These are phyloP conservation scores for Apogon talboti DNA, from an alignment of 2,797 vertebrate genomes.

Conservation along the genomic window DNA sequence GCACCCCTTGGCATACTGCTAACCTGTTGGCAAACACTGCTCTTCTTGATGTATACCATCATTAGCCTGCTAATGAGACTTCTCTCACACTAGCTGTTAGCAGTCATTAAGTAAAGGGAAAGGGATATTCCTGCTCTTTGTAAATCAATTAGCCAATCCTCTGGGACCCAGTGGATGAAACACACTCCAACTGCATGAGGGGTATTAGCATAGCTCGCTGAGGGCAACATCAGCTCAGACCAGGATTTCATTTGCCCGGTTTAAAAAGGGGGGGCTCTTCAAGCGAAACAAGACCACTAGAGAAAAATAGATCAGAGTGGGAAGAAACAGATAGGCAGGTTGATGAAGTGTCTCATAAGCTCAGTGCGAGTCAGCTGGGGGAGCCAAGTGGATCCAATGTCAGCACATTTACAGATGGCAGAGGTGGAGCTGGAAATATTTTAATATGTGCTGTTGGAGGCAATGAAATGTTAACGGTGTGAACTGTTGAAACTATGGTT, in stretches of 20 bases:
- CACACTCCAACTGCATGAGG: slow-evolving; percentile 79
- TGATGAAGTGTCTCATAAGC: slow-evolving; percentile 80
- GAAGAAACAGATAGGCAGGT: slow-evolving; percentile 54
- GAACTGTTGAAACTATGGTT: not conserved
- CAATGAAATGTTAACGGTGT: not conserved
- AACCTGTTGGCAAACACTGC: slow-evolving; percentile 82
- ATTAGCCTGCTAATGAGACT: slow-evolving; percentile 87
- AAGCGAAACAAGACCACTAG: slow-evolving; percentile 40
- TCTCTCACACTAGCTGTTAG: slow-evolving; percentile 89
- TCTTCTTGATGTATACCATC: slow-evolving; percentile 74
- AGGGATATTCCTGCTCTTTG: slow-evolving; percentile 84
- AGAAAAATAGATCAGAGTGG: slow-evolving; percentile 53
- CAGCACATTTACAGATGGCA: slow-evolving; percentile 69
- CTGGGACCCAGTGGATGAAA: slow-evolving; percentile 68
- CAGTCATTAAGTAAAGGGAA: slow-evolving; percentile 88
- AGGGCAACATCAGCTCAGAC: slow-evolving; percentile 25
- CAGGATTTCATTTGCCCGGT: slow-evolving; percentile 47
- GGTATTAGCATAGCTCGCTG: slow-evolving; percentile 25
- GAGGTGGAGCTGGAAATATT: slow-evolving; percentile 33
- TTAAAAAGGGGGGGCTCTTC: slow-evolving; percentile 48
- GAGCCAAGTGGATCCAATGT: slow-evolving; percentile 68
- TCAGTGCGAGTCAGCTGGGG: slow-evolving; percentile 42
- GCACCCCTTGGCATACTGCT: slow-evolving; percentile 59
- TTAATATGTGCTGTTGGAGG: slow-evolving; percentile 18
- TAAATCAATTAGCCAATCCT: slow-evolving; percentile 85